Evolutionary conservation across 2,797 vertebrate genomes (phyloP).

Genomic region (Pangasius larnaudii): DNA sequence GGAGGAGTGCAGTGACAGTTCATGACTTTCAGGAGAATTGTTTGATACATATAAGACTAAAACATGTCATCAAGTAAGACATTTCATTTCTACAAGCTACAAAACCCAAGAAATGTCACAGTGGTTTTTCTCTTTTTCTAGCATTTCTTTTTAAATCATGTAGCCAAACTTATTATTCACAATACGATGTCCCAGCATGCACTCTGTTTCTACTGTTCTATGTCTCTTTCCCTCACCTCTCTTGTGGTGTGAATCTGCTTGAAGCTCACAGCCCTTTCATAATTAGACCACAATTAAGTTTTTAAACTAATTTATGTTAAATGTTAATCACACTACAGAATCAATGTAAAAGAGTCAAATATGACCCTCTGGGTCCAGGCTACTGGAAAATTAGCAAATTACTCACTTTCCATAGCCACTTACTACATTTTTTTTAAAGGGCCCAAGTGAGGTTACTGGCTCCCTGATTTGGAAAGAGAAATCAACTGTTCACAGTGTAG

Average conservation of each 20-base stretch:
- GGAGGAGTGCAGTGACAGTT: conserved; percentile 53
- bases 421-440: not conserved
- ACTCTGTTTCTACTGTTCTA: conserved; percentile 17
- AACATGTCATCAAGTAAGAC: not conserved
- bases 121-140: conserved; percentile 42
- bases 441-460: not conserved
- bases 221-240: conserved; percentile 4
- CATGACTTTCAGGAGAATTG: conserved; percentile 2
- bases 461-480: not conserved
- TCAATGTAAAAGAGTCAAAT: not conserved
- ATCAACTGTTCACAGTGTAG: not conserved
- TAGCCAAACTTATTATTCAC: conserved; percentile 34
- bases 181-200: conserved; percentile 28
- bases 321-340: not conserved
- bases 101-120: conserved; percentile 51
- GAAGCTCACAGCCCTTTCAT: not conserved
- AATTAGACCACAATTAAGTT: not conserved
- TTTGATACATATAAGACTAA: conserved; percentile 3
- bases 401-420: not conserved
- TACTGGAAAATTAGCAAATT: not conserved
- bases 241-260: conserved; percentile 16
- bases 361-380: not conserved
- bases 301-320: not conserved
- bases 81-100: conserved; percentile 22
- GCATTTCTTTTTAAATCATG: not conserved